Percentiles rank a stretch among this genome's conserved stretches.
These are phyloP conservation scores for Pyrochroa serraticornis DNA, from an alignment of 2,888 invertebrate species.

Conservation along the genomic window DNA sequence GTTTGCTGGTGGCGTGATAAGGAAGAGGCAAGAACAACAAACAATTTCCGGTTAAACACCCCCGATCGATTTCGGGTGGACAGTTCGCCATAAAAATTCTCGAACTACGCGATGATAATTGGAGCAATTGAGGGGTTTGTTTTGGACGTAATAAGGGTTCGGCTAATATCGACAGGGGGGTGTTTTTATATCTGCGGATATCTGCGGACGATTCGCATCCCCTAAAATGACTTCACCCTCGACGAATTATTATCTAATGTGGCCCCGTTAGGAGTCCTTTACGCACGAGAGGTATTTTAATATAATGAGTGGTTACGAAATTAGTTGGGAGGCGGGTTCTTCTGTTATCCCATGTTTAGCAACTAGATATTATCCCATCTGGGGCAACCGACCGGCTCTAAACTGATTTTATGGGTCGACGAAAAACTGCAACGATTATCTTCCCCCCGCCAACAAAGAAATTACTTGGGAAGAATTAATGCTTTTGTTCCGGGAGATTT, in stretches of 20 bases:
- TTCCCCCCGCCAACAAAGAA: too few relatives aligned
- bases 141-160: conserved; percentile 21
- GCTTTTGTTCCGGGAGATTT: too few relatives aligned
- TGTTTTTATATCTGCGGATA: conserved; percentile 33
- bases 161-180: conserved; percentile 28
- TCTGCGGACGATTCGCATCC: conserved; percentile 30
- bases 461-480: too few relatives aligned
- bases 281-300: conserved; percentile 35
- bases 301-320: conserved; percentile 34
- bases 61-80: too few relatives aligned
- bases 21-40: neutral
- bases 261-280: conserved; percentile 30
- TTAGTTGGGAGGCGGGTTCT: conserved; percentile 27
- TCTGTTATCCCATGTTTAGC: conserved; percentile 1
- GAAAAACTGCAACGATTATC: neutral
- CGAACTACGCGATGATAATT: too few relatives aligned
- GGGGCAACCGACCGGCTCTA: conserved; percentile 10
- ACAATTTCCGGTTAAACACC: conserved; percentile 3
- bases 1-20: too few relatives aligned
- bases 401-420: conserved; percentile 13
- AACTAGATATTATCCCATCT: conserved; percentile 9
- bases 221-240: conserved; percentile 36
- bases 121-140: conserved; percentile 3
- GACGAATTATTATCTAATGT: conserved; percentile 35
- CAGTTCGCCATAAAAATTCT: too few relatives aligned